A percentile compares a stretch with the other conserved stretches of the same genome.
Conservation (phyloP, 2,113 vertebrate species). For the Anseranas semipalmata region DNA sequence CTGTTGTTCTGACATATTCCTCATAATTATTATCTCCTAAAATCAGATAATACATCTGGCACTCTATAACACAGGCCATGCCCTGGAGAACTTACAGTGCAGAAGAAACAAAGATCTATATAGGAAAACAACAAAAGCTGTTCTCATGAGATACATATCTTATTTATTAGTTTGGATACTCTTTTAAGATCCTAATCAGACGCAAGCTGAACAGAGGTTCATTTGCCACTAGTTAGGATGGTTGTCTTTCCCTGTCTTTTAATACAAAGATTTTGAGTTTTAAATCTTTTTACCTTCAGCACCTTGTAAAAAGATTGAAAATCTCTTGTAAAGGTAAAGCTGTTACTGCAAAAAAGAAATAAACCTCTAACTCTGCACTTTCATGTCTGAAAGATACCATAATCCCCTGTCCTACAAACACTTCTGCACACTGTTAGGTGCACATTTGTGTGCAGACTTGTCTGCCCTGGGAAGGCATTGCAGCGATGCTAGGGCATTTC, state of each 20-base stretch:
- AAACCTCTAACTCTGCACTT: background rate
- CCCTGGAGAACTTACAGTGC: background rate
- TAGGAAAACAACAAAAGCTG: constrained; percentile 30
- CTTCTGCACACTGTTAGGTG: background rate
- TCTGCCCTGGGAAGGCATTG: too few species aligned
- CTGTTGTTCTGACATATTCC: constrained; percentile 47
- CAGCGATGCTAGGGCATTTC: too few species aligned
- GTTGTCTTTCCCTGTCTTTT: background rate
- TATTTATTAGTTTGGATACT: constrained; percentile 33
- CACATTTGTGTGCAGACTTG: too few species aligned
- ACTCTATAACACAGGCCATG: background rate
- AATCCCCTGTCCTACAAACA: background rate
- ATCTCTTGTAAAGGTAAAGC: background rate
- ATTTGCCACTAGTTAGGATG: background rate
- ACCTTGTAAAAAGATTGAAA: background rate
- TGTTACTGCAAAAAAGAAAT: background rate
- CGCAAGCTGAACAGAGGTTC: background rate
- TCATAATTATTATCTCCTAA: background rate
- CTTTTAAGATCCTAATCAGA: background rate
- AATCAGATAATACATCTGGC: constrained; percentile 18
- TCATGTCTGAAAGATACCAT: fast-evolving
- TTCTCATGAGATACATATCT: constrained; percentile 49
- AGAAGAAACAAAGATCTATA: constrained; percentile 15
- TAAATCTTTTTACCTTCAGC: background rate
- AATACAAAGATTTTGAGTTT: background rate